Base-by-base conservation (phyloP, 2,797 vertebrate species). In the Rachycentron canadum region DNA sequence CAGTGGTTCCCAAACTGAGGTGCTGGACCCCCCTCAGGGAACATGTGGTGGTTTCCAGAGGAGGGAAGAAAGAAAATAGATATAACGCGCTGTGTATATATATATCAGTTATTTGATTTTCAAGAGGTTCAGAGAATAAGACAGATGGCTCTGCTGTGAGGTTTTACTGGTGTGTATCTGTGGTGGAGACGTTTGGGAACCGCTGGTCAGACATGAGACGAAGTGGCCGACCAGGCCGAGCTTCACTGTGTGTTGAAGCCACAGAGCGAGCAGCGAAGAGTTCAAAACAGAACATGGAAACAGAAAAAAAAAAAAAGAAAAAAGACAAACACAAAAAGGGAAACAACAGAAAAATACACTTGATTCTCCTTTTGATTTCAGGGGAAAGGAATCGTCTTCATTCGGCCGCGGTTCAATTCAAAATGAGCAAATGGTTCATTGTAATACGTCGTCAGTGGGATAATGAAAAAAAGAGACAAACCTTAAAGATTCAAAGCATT, bases 1-100 rank as follows among this genome's bases (percentile, higher is more conserved):
- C 89, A 83, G 77, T 26, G 77, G 86, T 78, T 84, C 89, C 85
- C 77, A 83, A 87, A 89, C 55, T 56, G 75, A 81, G 63, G 76
- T 69, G 41, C 76, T 12, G 38, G 61, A 19, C 57, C 64, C 60
- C 53, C 69, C 63, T 52, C 53, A 66, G 38, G 58, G 66, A 64
- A 47, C 58, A 52, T 6, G n/a, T 60, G 16, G 50, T 9, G 0
- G 4, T 59, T 58, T 34, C 73, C 28, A 38, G 55, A 55, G 73
- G 23, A 3, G 12, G 38, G 63, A 0, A 53, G 9, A 11, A 41
- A 47, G 13, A 49, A 47, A 45, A 65, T 61, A 70, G 32, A 78
- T 38, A 55, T 47, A 55, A 62, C 36, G 45, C 41, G n/a, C 12
- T 72, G 9, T 72, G 9, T 47, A 28, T 56, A 16, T 77, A 57